Percentiles rank a stretch among this genome's conserved stretches.
These are phyloP conservation scores for Centropristis striata DNA, from an alignment of 2,113 vertebrate genomes.

Conservation along the genomic window DNA sequence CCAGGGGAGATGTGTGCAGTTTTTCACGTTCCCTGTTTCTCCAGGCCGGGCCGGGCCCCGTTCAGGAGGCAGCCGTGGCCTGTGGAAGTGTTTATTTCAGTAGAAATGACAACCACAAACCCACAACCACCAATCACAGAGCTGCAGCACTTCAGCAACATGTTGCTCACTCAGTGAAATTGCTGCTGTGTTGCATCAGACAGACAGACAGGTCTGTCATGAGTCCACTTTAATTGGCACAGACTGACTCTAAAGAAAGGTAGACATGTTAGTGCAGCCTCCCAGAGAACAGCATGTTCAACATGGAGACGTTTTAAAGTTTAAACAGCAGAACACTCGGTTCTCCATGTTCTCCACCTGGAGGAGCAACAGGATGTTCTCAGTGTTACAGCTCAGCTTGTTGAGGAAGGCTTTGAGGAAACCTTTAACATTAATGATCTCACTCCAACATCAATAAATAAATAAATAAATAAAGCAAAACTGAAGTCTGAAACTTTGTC, in stretches of 20 bases:
- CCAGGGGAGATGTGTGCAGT: conserved; percentile 68
- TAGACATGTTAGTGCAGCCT: not conserved
- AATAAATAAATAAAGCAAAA: too few species aligned
- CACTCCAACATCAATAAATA: too few species aligned
- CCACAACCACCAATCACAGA: not conserved
- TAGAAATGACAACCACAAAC: conserved; percentile 25
- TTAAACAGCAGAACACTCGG: too few species aligned
- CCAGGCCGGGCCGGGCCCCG: not conserved
- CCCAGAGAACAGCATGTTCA: not conserved
- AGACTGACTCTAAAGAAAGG: not conserved
- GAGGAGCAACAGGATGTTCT: too few species aligned
- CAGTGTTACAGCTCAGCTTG: too few species aligned
- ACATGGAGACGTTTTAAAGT: not conserved
- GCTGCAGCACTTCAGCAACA: conserved; percentile 3
- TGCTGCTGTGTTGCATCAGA: conserved; percentile 52
- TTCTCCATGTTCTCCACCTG: too few species aligned
- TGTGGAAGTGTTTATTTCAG: conserved; percentile 1
- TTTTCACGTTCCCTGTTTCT: conserved; percentile 77
- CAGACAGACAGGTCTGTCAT: not conserved
- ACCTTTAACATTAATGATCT: too few species aligned
- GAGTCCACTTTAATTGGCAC: not conserved
- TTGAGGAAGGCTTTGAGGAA: too few species aligned
- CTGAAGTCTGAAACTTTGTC: too few species aligned
- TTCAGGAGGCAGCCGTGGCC: conserved; percentile 16
- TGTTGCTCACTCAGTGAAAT: conserved; percentile 3